phyloP scores from a whole-genome alignment of 2,113 vertebrate genomes.

The Numenius arquata region DNA sequence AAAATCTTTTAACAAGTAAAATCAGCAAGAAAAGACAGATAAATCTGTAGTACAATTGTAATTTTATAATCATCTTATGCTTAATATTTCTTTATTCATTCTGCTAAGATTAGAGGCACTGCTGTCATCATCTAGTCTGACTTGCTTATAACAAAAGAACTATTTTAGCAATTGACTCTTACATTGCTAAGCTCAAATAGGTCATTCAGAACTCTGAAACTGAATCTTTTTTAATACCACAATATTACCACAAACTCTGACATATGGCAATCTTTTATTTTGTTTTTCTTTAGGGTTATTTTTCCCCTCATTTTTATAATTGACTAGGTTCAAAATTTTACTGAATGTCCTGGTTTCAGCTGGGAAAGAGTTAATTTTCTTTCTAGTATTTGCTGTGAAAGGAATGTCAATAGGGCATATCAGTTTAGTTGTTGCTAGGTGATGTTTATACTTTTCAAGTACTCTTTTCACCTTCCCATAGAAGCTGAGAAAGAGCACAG shows the following conservation, averaged over 20 bases:
- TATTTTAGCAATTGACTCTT: neutral
- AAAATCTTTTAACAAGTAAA: neutral
- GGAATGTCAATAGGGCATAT: neutral
- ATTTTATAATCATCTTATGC: neutral
- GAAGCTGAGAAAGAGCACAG: neutral
- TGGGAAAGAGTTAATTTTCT: neutral
- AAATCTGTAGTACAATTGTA: neutral
- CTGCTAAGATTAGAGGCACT: neutral
- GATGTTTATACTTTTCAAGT: neutral
- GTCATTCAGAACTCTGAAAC: neutral
- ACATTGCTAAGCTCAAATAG: neutral
- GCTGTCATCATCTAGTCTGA: neutral
- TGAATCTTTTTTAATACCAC: neutral
- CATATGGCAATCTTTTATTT: neutral
- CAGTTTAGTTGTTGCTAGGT: neutral
- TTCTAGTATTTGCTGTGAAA: neutral
- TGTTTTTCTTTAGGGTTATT: neutral
- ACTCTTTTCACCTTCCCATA: neutral
- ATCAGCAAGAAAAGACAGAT: neutral
- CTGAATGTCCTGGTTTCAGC: neutral
- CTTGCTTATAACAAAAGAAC: neutral
- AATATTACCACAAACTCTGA: neutral
- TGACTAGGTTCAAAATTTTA: neutral
- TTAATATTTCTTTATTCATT: neutral
- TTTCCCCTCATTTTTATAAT: neutral